These are phyloP conservation scores for Zoroaster sp. DNA, from an alignment of 53 echinoderm and acorn worm species.

Conservation along the genomic window DNA sequence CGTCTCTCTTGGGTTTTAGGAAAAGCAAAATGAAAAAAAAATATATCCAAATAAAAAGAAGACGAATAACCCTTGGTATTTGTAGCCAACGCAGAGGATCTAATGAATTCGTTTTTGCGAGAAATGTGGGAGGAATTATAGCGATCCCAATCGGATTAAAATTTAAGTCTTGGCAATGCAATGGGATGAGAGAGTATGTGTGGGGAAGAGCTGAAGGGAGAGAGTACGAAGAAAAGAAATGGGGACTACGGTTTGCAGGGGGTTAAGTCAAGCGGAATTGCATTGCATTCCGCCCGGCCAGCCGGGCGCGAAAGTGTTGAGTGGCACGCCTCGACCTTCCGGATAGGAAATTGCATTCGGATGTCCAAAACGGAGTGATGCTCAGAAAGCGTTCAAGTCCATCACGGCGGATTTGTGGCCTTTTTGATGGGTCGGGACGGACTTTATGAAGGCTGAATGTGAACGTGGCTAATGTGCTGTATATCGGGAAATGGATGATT, in stretches of 20 bases:
- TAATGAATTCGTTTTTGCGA: slow-evolving; percentile 41
- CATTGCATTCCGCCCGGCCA: not conserved
- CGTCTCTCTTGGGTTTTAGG: slow-evolving; percentile 8
- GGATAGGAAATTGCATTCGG: slow-evolving; percentile 34
- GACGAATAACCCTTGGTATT: not conserved
- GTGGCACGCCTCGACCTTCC: slow-evolving; percentile 32
- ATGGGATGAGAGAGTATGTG: not conserved
- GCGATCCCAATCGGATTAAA: slow-evolving; percentile 38
- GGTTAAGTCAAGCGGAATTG: slow-evolving; percentile 34
- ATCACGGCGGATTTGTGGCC: slow-evolving; percentile 23
- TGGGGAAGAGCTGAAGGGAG: not conserved
- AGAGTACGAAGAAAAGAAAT: not conserved
- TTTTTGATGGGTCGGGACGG: not conserved
- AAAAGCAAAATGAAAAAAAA: not conserved
- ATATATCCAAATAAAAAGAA: not conserved
- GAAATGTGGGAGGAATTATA: slow-evolving; percentile 43
- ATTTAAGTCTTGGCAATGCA: slow-evolving; percentile 30
- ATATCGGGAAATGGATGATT: not conserved
- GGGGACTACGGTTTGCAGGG: not conserved
- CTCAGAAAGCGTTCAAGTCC: slow-evolving; percentile 3
- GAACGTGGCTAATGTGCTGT: not conserved
- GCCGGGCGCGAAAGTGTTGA: slow-evolving; percentile 12
- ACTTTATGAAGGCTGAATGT: not conserved
- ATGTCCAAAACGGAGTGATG: slow-evolving; percentile 16
- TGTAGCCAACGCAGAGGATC: slow-evolving; percentile 12